Evolutionary conservation across 2,888 invertebrate genomes (phyloP).

Genomic region (Synergus japonicus): DNA sequence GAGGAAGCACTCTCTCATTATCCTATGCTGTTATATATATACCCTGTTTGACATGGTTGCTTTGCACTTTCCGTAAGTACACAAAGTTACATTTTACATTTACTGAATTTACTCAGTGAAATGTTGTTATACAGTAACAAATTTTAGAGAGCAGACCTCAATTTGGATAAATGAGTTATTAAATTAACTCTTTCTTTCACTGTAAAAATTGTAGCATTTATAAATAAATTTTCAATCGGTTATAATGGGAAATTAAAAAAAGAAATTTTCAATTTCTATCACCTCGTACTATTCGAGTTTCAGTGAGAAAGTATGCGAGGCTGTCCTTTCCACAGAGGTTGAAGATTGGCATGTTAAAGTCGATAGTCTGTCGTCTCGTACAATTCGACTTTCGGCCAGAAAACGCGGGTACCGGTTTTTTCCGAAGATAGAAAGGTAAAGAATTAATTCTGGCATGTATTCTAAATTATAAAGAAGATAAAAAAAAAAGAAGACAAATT

Average conservation of each 20-base stretch:
- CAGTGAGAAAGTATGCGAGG: constrained; percentile 75
- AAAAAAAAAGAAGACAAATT: background rate
- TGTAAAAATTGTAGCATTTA: background rate
- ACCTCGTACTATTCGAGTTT: constrained; percentile 61
- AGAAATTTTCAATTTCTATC: constrained; percentile 50
- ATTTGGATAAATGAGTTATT: too few relatives aligned
- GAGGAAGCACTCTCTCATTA: constrained; percentile 74
- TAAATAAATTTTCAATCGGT: constrained; percentile 1
- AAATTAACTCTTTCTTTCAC: too few relatives aligned
- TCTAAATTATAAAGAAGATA: background rate
- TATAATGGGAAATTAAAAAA: constrained; percentile 40
- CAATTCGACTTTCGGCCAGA: constrained; percentile 76
- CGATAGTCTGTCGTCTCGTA: constrained; percentile 74
- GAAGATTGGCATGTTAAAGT: constrained; percentile 75
- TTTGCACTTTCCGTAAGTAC: constrained; percentile 75
- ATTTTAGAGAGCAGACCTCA: too few relatives aligned
- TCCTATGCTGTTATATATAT: constrained; percentile 76
- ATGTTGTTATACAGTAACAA: too few relatives aligned
- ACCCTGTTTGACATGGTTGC: constrained; percentile 75
- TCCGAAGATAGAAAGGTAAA: constrained; percentile 75
- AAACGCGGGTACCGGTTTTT: constrained; percentile 75
- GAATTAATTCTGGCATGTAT: constrained; percentile 31
- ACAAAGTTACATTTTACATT: constrained; percentile 44
- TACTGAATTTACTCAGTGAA: too few relatives aligned
- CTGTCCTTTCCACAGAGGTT: constrained; percentile 75